Conservation (phyloP, 2,113 vertebrate species). For the Esox niger region DNA sequence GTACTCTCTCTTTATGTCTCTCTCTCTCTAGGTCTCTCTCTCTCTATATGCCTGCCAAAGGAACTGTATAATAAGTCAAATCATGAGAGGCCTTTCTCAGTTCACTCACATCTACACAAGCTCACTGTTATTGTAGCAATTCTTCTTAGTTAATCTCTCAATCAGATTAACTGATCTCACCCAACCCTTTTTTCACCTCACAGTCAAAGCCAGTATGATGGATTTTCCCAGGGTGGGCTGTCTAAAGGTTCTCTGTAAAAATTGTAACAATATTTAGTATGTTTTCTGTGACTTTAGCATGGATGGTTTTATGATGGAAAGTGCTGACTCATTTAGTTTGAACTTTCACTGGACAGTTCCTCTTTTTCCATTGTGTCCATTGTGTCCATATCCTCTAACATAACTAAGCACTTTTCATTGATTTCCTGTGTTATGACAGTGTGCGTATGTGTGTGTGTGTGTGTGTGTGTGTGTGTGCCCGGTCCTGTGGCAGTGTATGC, state of each 20-base stretch:
- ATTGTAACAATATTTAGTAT: background rate
- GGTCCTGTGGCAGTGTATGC: too few relatives aligned
- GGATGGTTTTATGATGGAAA: constrained; percentile 14
- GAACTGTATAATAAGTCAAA: constrained; percentile 37
- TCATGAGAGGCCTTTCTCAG: constrained; percentile 19
- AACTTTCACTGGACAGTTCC: constrained; percentile 45
- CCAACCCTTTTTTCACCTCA: background rate
- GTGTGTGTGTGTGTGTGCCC: too few relatives aligned
- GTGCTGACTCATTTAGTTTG: constrained; percentile 41
- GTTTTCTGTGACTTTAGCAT: background rate
- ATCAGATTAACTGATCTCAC: background rate
- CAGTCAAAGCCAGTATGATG: background rate
- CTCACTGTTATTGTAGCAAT: background rate
- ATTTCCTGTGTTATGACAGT: constrained; percentile 35
- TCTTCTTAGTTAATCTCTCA: background rate
- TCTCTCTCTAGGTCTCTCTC: constrained; percentile 8
- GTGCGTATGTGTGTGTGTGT: too few relatives aligned
- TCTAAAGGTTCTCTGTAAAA: background rate
- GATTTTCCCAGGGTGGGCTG: background rate
- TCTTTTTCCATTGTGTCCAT: constrained; percentile 43
- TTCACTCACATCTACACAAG: background rate
- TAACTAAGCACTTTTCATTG: constrained; percentile 40
- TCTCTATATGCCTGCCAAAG: constrained; percentile 54
- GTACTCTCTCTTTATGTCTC: background rate
- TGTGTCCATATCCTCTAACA: constrained; percentile 58